Evolutionary conservation across 2,888 invertebrate genomes (phyloP).

Genomic region (Spilarctia lutea): DNA sequence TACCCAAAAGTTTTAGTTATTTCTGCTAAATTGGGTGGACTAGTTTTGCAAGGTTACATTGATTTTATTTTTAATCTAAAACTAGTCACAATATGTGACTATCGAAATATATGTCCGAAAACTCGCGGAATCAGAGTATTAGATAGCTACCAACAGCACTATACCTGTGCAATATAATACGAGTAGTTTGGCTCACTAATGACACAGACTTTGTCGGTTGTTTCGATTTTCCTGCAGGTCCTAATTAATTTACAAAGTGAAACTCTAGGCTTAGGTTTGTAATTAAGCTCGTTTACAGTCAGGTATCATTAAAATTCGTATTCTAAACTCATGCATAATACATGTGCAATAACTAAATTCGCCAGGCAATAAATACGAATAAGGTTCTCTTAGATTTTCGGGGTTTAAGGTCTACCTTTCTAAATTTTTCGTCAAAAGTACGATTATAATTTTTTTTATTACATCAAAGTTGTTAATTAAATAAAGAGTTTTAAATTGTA

Average conservation of each 20-base stretch:
- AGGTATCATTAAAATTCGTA: neutral
- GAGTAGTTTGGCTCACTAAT: neutral
- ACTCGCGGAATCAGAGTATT: neutral
- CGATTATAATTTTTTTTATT: neutral
- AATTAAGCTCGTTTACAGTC: neutral
- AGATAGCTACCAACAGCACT: neutral
- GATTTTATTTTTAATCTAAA: too few species aligned
- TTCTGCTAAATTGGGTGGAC: too few species aligned
- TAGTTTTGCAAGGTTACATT: too few species aligned
- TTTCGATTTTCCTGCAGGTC: neutral
- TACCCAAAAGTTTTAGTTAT: too few species aligned
- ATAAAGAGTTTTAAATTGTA: too few species aligned
- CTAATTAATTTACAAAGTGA: neutral
- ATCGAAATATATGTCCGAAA: neutral
- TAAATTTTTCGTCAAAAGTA: neutral
- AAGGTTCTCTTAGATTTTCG: neutral
- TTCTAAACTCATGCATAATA: neutral
- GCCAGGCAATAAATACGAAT: neutral
- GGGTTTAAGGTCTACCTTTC: neutral
- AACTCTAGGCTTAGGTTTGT: neutral
- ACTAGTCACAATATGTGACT: neutral
- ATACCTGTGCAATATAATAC: neutral
- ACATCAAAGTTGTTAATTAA: too few species aligned
- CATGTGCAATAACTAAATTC: neutral
- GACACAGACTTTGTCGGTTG: neutral